phyloP scores from a whole-genome alignment of 1,140 invertebrate species.

The Drosophila hydei region DNA sequence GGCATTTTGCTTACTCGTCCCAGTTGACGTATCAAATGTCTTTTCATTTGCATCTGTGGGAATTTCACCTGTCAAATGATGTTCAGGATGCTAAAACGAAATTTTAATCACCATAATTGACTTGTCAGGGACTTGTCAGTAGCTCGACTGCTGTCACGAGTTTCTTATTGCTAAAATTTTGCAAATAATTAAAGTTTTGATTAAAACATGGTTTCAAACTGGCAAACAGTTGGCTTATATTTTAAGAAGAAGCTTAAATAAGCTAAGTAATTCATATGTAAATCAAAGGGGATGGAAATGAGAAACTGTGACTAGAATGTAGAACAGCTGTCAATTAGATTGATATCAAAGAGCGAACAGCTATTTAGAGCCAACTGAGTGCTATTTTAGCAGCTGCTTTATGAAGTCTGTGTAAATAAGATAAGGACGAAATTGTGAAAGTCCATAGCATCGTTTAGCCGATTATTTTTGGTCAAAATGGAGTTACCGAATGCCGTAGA shows the following conservation, averaged over 20 bases:
- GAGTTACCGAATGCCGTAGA: constrained; percentile 24
- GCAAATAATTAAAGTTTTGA: neutral
- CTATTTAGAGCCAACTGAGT: neutral
- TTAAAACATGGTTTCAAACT: no score
- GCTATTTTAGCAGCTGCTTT: constrained; percentile 1
- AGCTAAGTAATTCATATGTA: no score
- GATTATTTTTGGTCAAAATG: constrained; percentile 38
- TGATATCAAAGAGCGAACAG: neutral
- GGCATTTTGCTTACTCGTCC: neutral
- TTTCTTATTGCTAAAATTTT: no score
- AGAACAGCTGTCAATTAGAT: neutral
- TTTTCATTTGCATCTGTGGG: constrained; percentile 12
- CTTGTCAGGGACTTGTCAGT: constrained; percentile 19
- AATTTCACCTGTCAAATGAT: constrained; percentile 13
- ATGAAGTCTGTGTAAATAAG: constrained; percentile 32
- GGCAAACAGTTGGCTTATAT: no score
- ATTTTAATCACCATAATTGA: constrained; percentile 49
- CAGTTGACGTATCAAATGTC: constrained; percentile 14
- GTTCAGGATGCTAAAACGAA: constrained; percentile 1
- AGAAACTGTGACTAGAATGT: no score
- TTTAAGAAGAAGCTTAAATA: no score
- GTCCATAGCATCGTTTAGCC: constrained; percentile 7
- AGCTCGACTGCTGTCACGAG: no score
- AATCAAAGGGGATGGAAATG: no score
- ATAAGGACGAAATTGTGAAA: constrained; percentile 28